Evolutionary conservation across 2,113 vertebrate genomes (phyloP), one percentile per base, ranked within the genome.

Genomic region (Phocoena sinus): DNA sequence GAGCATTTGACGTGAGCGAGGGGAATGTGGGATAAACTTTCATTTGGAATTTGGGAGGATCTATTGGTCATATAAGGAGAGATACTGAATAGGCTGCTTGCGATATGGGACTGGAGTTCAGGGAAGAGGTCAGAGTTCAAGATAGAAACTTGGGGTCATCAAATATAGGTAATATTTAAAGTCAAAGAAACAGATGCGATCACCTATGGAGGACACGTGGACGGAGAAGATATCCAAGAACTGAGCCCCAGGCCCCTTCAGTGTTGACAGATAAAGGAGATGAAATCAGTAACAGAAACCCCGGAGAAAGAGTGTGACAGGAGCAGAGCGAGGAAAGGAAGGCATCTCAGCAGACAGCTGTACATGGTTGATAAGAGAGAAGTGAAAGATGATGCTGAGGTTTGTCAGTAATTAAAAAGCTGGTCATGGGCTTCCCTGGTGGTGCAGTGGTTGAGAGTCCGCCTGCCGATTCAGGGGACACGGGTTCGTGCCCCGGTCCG

Each of bases 111-210:
- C 2, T 65, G 36, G 28, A 71, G 44, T 20, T 73, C n/a, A 85
- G 47, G 9, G n/a, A 3, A 76, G 50, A 47, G 31, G 31, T 70
- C 8, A 79, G 60, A 36, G 58, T 20, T 25, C 81, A 41, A 77
- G 38, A 60, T 28, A 8, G 14, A 93, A 36, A 77, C 50, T 84
- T 31, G 10, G 20, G 12, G 23, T 94, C 10, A 58, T 88, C 31
- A 91, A 62, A 76, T 70, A 38, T 38, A 93, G 15, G 17, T 71
- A 33, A 33, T 56, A 87, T n/a, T 47, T 85, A 44, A 94, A 82
- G 28, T 20, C 31, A n/a, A 90, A 62, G 44, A 84, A 50, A 33
- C 5, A 38, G 9, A 62, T 38, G 6, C 6, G 26, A 77, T 67
- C 21, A 28, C 2, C 14, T 65, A 58, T 36, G 20, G 23, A 60